Conservation (phyloP, 2,888 invertebrate genomes). For the Pegoplata infirma region DNA sequence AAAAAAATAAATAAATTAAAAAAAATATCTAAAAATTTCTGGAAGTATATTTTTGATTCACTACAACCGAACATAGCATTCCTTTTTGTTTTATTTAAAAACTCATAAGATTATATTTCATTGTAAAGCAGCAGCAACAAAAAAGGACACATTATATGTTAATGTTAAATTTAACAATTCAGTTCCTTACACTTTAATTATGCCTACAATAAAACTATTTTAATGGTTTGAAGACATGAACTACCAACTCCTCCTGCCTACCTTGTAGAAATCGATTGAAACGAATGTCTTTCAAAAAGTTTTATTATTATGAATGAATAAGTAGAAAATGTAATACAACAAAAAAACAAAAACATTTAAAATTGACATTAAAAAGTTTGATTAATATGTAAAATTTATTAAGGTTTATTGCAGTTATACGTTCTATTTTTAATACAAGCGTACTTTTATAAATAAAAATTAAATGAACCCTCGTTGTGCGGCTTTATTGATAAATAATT, state of each 20-base stretch:
- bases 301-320: too few species aligned
- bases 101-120: slow-evolving; percentile 37
- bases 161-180: background rate
- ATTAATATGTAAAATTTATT: background rate
- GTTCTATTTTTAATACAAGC: too few species aligned
- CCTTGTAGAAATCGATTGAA: background rate
- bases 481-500: too few species aligned
- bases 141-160: background rate
- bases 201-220: background rate
- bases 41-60: too few species aligned
- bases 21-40: too few species aligned
- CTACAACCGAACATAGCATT: too few species aligned
- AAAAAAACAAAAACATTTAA: background rate
- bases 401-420: background rate
- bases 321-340: background rate
- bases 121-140: background rate
- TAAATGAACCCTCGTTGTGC: too few species aligned
- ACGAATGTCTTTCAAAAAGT: slow-evolving; percentile 3
- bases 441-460: too few species aligned
- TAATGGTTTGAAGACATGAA: slow-evolving; percentile 32
- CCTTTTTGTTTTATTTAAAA: slow-evolving; percentile 32
- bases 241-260: background rate
- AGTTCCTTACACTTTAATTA: background rate
- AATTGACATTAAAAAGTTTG: slow-evolving; percentile 41
- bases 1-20: too few species aligned